Percentiles rank a stretch among this genome's conserved stretches.
phyloP scores from a whole-genome alignment of 2,113 vertebrate genomes.

The Bos javanicus region DNA sequence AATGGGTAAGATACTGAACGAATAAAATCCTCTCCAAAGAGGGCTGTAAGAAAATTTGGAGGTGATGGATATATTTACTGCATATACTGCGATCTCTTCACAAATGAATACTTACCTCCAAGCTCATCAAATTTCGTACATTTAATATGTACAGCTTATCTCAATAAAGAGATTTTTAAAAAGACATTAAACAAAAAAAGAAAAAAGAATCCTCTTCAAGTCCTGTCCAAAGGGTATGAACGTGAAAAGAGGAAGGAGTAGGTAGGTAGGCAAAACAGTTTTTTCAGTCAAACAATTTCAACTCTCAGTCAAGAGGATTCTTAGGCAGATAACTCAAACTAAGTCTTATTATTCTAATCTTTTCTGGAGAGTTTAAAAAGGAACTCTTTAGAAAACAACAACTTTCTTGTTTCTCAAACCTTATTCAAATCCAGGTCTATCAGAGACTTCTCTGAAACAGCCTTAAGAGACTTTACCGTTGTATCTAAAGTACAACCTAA shows the following conservation, averaged over 20 bases:
- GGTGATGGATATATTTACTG: background rate
- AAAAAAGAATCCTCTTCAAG: background rate
- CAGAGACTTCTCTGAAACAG: background rate
- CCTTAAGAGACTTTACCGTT: background rate
- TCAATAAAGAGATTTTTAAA: background rate
- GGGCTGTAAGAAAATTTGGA: background rate
- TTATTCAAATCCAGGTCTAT: slow-evolving; percentile 3
- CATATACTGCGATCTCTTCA: background rate
- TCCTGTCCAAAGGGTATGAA: background rate
- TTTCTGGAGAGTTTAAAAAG: background rate
- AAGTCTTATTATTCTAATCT: background rate
- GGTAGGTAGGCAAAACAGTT: background rate
- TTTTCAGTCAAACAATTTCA: background rate
- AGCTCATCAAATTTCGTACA: background rate
- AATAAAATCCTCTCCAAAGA: background rate
- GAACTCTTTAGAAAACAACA: background rate
- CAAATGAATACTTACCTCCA: background rate
- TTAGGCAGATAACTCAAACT: slow-evolving; percentile 25
- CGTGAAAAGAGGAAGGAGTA: background rate
- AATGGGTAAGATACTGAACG: background rate
- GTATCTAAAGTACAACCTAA: background rate
- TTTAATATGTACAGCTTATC: background rate
- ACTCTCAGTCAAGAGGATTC: background rate
- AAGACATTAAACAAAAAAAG: background rate
- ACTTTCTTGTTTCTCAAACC: background rate